Evolutionary conservation across 2,888 invertebrate genomes (phyloP).

Genomic region (Drosophila neutralis): DNA sequence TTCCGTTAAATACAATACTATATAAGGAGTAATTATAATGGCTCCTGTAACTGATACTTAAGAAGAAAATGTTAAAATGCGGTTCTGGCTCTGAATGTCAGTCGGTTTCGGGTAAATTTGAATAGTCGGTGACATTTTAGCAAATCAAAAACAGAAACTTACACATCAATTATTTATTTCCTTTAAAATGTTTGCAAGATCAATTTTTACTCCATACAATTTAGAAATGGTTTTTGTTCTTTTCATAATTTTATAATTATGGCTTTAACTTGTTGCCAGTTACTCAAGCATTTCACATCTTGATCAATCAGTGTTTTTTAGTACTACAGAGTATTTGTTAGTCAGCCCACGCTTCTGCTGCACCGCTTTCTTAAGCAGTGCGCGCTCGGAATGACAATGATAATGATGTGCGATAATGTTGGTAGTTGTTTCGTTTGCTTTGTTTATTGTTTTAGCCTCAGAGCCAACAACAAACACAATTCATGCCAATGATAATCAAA

Average conservation of each 20-base stretch:
- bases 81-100: not conserved
- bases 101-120: not conserved
- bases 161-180: not conserved
- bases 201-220: not conserved
- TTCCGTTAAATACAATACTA: not conserved
- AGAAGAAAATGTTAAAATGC: not conserved
- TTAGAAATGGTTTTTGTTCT: too few species aligned
- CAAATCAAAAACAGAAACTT: not conserved
- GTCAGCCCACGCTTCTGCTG: not conserved
- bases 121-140: not conserved
- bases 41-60: not conserved
- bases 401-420: slow-evolving; percentile 79
- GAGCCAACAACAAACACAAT: slow-evolving; percentile 41
- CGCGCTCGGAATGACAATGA: slow-evolving; percentile 74
- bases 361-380: slow-evolving; percentile 47
- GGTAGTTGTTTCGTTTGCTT: slow-evolving; percentile 61
- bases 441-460: slow-evolving; percentile 61
- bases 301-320: rapidly evolving
- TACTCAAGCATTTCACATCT: not conserved
- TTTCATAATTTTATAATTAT: not conserved
- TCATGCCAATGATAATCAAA: slow-evolving; percentile 23
- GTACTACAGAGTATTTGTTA: slow-evolving; percentile 17
- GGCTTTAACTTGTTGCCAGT: not conserved
- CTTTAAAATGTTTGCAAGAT: not conserved
- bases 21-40: not conserved